These are phyloP conservation scores for Listronotus oregonensis DNA, from an alignment of 1,140 invertebrate species.

Conservation along the genomic window DNA sequence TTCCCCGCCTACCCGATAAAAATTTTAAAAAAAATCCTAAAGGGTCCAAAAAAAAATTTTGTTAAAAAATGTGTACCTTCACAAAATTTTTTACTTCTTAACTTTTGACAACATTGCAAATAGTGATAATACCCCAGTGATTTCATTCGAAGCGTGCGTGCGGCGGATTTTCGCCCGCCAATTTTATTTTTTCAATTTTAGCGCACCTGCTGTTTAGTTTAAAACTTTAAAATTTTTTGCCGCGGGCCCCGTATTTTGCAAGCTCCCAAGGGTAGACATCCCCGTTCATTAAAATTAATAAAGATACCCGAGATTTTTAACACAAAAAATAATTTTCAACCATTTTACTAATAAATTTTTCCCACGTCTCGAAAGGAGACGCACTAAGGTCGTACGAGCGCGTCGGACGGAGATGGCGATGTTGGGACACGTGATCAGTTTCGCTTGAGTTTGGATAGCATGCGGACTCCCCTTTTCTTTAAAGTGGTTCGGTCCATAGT, in stretches of 20 bases:
- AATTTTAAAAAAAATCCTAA: too few relatives aligned
- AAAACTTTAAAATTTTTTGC: background rate
- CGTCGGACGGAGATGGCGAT: slow-evolving; percentile 24
- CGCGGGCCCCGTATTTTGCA: background rate
- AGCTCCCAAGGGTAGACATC: background rate
- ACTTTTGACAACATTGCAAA: background rate
- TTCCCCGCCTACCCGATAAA: too few relatives aligned
- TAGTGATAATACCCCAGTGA: background rate
- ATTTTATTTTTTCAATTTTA: background rate
- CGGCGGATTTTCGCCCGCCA: slow-evolving; percentile 4
- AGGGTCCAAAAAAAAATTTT: too few relatives aligned
- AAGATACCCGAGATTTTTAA: too few relatives aligned
- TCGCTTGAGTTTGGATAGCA: slow-evolving; percentile 47
- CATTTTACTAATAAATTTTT: slow-evolving; percentile 33
- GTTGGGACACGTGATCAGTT: slow-evolving; percentile 48
- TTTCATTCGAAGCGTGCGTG: background rate
- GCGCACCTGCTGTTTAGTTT: slow-evolving; percentile 5
- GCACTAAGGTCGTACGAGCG: slow-evolving; percentile 20
- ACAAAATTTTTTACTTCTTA: too few relatives aligned
- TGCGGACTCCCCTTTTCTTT: slow-evolving; percentile 51
- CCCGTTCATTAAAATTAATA: too few relatives aligned
- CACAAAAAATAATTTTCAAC: background rate
- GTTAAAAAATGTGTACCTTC: too few relatives aligned
- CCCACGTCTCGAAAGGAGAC: slow-evolving; percentile 38
- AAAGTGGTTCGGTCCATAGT: slow-evolving; percentile 52